phyloP scores from a whole-genome alignment of 2,888 invertebrate genomes.

The Invenusta paracnida region DNA sequence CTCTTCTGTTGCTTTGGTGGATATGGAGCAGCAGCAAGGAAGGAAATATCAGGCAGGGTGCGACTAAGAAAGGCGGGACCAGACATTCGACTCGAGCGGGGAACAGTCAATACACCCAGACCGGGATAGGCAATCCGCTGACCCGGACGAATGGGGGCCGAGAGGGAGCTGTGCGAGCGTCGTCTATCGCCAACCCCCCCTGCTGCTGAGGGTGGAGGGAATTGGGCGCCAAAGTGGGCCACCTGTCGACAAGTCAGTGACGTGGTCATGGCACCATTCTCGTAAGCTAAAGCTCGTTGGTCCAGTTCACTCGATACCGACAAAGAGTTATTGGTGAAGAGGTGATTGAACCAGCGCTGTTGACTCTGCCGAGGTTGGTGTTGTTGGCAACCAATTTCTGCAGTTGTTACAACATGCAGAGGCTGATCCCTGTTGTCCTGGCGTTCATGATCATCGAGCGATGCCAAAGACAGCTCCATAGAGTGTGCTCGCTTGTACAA shows the following conservation, averaged over 20 bases:
- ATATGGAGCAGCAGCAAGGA: not conserved
- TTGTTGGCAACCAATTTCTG: not conserved
- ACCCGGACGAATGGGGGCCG: not conserved
- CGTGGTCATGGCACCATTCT: not conserved
- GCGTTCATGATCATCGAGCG: not conserved
- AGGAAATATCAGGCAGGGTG: slow-evolving; percentile 38
- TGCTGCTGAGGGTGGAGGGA: slow-evolving; percentile 11
- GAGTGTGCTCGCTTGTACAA: slow-evolving; percentile 32
- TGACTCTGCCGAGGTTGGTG: not conserved
- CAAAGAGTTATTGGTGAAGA: slow-evolving; percentile 24
- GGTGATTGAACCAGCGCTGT: slow-evolving; percentile 32
- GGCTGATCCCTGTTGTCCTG: not conserved
- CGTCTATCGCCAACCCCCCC: not conserved
- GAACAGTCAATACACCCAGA: slow-evolving; percentile 9
- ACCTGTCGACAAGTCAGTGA: not conserved
- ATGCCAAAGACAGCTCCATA: not conserved
- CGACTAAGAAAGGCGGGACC: slow-evolving; percentile 26
- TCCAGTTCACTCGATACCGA: slow-evolving; percentile 9
- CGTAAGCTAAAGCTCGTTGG: not conserved
- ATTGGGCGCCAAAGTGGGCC: slow-evolving; percentile 39
- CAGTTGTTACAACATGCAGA: not conserved
- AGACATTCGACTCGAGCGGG: slow-evolving; percentile 31
- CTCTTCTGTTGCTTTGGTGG: not conserved
- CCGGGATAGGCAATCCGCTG: slow-evolving; percentile 25
- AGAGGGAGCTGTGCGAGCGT: slow-evolving; percentile 13